Conservation (phyloP, 37 sponge, comb jelly and placozoan species). For the Axinella damicornis region DNA sequence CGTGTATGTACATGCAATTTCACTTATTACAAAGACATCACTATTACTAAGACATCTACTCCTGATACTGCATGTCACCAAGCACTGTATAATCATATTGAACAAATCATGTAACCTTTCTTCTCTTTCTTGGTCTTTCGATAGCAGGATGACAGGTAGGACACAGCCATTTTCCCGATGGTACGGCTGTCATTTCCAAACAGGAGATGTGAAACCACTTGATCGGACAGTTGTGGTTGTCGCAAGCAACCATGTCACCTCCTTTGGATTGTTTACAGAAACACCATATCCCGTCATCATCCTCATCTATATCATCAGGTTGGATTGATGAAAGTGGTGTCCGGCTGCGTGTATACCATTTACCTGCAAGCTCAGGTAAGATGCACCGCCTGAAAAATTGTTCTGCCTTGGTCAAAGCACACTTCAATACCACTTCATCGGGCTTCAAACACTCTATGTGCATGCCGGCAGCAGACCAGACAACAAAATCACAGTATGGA, state of each 20-base stretch:
- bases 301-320: neutral
- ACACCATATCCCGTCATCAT: constrained; percentile 22
- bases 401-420: neutral
- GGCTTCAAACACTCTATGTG: neutral
- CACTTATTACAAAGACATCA: too few species aligned
- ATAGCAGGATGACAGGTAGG: neutral
- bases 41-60: too few species aligned
- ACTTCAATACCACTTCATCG: too few species aligned
- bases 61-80: too few species aligned
- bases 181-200: constrained; percentile 3
- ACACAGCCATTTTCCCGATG: constrained; percentile 43
- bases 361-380: constrained; percentile 46
- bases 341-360: constrained; percentile 34
- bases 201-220: constrained; percentile 54
- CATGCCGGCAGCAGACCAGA: neutral
- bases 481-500: constrained; percentile 22
- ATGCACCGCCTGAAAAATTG: constrained; percentile 6
- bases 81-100: too few species aligned
- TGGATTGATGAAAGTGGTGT: neutral
- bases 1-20: too few species aligned
- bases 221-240: constrained; percentile 29
- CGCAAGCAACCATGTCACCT: constrained; percentile 62
- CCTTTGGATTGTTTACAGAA: constrained; percentile 18
- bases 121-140: too few species aligned
- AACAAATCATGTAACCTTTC: too few species aligned